These are phyloP conservation scores for Casuarius casuarius DNA, from an alignment of 2,113 vertebrate species.

Conservation along the genomic window DNA sequence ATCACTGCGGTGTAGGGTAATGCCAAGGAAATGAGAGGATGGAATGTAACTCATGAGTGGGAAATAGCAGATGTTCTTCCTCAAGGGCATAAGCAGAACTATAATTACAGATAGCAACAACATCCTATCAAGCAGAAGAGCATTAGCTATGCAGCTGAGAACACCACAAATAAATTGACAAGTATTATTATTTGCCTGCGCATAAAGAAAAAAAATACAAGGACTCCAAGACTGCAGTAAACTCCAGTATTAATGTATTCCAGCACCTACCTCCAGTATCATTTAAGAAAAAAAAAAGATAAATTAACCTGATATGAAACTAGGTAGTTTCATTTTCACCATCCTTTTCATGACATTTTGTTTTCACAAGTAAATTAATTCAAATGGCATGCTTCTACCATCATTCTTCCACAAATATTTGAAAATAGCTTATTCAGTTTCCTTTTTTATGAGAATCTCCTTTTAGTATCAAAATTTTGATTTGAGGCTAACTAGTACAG, in stretches of 20 bases:
- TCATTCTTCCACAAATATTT: background rate
- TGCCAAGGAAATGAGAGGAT: background rate
- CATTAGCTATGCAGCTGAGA: constrained; percentile 42
- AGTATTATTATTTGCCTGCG: constrained; percentile 40
- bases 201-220: background rate
- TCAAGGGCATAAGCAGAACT: constrained; percentile 54
- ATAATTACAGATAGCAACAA: constrained; percentile 48
- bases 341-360: background rate
- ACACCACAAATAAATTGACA: constrained; percentile 48
- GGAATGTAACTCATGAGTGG: constrained; percentile 36
- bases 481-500: background rate
- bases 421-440: background rate
- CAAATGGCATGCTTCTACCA: background rate
- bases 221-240: background rate
- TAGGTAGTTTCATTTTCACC: background rate
- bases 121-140: constrained; percentile 56
- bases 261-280: background rate
- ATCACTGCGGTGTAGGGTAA: background rate
- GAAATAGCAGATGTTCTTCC: constrained; percentile 71
- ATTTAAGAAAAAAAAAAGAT: background rate
- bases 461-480: background rate
- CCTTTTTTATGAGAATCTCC: background rate
- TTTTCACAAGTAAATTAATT: background rate
- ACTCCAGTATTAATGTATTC: background rate
- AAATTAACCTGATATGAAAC: background rate